Conservation (phyloP, 2,797 vertebrate genomes). For the Halcyon smyrnensis region DNA sequence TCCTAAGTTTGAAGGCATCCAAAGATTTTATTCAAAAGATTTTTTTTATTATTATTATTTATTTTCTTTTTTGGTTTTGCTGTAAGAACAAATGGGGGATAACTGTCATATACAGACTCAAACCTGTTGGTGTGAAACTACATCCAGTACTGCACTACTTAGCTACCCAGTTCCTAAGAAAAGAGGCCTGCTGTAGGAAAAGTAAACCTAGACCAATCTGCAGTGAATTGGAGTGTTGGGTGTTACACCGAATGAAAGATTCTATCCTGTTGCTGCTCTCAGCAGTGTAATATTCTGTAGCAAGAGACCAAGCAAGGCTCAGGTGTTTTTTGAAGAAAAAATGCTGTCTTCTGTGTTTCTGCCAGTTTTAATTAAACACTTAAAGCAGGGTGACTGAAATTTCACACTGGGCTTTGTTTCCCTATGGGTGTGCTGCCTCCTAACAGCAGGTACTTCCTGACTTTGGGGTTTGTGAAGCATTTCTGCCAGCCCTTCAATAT, state of each 20-base stretch:
- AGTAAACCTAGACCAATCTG: background rate
- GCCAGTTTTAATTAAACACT: background rate
- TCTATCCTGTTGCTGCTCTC: background rate
- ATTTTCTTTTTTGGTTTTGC: background rate
- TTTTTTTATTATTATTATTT: too few relatives aligned
- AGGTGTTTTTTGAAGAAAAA: background rate
- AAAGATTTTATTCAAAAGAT: too few relatives aligned
- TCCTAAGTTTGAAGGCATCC: background rate
- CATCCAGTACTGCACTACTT: rapidly evolving
- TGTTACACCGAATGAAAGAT: background rate
- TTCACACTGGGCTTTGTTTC: background rate
- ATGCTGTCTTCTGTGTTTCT: background rate
- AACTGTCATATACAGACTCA: background rate
- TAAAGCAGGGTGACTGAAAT: background rate
- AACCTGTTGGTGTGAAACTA: background rate
- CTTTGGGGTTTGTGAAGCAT: background rate
- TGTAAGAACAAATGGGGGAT: background rate
- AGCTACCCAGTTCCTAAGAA: background rate
- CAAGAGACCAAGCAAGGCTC: background rate
- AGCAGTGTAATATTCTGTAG: background rate
- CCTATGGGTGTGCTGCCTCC: rapidly evolving
- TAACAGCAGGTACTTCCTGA: background rate
- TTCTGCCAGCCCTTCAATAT: background rate
- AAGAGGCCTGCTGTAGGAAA: background rate
- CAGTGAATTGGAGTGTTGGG: background rate